Evolutionary conservation across 2,888 invertebrate species (phyloP).

Genomic region (Bellardia pandia): DNA sequence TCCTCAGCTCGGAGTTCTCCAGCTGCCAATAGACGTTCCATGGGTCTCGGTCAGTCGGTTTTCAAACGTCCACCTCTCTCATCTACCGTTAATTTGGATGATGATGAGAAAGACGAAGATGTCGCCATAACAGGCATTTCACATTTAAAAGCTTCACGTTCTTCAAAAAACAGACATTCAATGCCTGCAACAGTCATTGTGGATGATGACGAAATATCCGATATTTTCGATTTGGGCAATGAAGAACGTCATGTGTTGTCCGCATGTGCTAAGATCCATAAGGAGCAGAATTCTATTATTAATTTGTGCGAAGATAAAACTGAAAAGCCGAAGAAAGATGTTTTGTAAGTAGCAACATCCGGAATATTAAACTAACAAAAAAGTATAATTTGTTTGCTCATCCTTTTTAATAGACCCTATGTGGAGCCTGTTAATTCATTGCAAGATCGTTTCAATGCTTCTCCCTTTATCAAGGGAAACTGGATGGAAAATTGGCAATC

Average conservation of each 20-base stretch:
- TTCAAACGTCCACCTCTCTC: constrained; percentile 73
- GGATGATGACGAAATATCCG: constrained; percentile 76
- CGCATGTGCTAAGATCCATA: constrained; percentile 75
- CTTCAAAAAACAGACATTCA: constrained; percentile 38
- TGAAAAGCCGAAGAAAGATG: constrained; percentile 20
- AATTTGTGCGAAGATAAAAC: constrained; percentile 50
- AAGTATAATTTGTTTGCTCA: constrained; percentile 75
- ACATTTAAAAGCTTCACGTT: constrained; percentile 39
- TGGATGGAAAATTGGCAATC: constrained; percentile 86
- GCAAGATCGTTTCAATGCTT: constrained; percentile 85
- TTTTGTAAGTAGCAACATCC: constrained; percentile 47
- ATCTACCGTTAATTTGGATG: constrained; percentile 74
- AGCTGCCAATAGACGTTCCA: constrained; percentile 45
- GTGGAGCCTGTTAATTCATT: constrained; percentile 85
- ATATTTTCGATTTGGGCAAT: constrained; percentile 77
- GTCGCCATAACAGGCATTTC: constrained; percentile 62
- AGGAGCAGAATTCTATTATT: constrained; percentile 52
- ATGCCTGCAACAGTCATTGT: constrained; percentile 73
- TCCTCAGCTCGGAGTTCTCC: constrained; percentile 64
- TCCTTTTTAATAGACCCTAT: constrained; percentile 76
- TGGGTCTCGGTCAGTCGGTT: constrained; percentile 53
- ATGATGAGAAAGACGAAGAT: constrained; percentile 73
- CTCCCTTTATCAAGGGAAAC: constrained; percentile 84
- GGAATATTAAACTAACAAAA: neutral
- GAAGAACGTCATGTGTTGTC: constrained; percentile 76